These are phyloP conservation scores for Pecten maximus DNA, from an alignment of 2,888 invertebrate species.

Conservation along the genomic window DNA sequence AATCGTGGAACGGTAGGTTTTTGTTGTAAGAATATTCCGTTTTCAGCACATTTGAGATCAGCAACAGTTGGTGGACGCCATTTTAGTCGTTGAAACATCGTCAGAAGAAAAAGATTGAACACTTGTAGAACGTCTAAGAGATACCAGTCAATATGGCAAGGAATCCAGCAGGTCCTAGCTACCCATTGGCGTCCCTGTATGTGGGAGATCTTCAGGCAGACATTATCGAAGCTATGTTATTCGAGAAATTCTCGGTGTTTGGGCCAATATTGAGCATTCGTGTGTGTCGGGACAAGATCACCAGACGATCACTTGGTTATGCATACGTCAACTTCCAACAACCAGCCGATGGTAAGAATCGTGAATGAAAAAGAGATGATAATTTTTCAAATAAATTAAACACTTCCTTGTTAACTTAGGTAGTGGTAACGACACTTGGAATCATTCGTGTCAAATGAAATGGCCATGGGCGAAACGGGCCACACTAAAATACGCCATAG, in stretches of 20 bases:
- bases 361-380: not conserved
- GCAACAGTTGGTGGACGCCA: constrained; percentile 56
- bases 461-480: too few relatives aligned
- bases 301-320: constrained; percentile 98
- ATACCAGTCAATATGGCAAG: constrained; percentile 60
- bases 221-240: constrained; percentile 98
- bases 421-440: too few relatives aligned
- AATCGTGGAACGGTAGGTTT: constrained; percentile 67
- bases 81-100: constrained; percentile 53
- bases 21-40: constrained; percentile 56
- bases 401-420: not conserved
- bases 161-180: constrained; percentile 76
- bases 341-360: constrained; percentile 96
- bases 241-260: constrained; percentile 99
- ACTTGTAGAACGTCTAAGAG: constrained; percentile 46
- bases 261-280: constrained; percentile 99
- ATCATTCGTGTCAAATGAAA: not conserved
- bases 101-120: constrained; percentile 41
- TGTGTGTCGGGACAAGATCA: constrained; percentile 98
- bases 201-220: constrained; percentile 99
- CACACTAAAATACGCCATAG: too few relatives aligned
- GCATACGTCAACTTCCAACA: constrained; percentile 99
- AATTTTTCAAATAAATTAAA: not conserved
- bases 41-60: constrained; percentile 52
- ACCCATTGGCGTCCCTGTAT: constrained; percentile 92